Conservation (phyloP, 2,888 invertebrate species). For the Salticus scenicus region DNA sequence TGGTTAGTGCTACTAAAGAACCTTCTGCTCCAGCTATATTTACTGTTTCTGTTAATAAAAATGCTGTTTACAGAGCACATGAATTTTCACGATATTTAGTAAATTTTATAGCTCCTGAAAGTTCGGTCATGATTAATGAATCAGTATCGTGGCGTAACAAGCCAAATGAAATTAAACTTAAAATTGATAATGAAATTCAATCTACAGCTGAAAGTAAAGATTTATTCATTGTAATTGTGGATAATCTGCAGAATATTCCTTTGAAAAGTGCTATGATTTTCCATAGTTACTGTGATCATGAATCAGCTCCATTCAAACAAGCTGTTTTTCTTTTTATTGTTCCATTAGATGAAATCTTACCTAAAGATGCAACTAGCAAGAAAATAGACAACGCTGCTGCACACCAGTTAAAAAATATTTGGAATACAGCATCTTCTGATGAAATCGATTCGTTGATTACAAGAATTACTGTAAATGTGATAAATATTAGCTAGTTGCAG, state of each 20-base stretch:
- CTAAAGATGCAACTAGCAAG: neutral
- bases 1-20: neutral
- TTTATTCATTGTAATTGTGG: constrained; percentile 20
- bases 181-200: constrained; percentile 17
- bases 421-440: constrained; percentile 20
- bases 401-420: neutral
- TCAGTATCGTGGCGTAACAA: neutral
- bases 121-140: constrained; percentile 10
- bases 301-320: constrained; percentile 42
- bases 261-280: constrained; percentile 40
- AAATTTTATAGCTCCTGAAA: neutral
- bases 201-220: neutral
- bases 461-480: constrained; percentile 32
- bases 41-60: constrained; percentile 18
- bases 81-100: constrained; percentile 6
- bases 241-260: constrained; percentile 31
- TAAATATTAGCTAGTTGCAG: neutral
- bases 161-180: constrained; percentile 5
- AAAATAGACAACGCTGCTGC: constrained; percentile 8
- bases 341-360: neutral
- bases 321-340: constrained; percentile 38
- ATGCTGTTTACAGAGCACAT: neutral
- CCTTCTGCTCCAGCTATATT: constrained; percentile 41
- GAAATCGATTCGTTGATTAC: constrained; percentile 22
- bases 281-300: constrained; percentile 48